phyloP scores from a whole-genome alignment of 2,888 invertebrate species.

The Ochropacha duplaris region DNA sequence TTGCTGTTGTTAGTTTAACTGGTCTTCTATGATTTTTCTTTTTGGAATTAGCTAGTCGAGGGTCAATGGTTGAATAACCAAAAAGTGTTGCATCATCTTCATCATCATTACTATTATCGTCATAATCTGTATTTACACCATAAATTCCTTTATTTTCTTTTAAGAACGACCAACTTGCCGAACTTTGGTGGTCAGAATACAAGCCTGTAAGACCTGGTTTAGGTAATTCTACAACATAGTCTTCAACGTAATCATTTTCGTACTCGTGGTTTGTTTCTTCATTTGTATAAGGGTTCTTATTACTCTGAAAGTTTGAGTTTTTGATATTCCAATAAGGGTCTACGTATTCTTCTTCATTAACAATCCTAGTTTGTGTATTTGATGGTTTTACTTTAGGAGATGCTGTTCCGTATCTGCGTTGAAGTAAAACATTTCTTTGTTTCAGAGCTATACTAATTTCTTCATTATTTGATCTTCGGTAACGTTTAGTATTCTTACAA shows the following conservation, averaged over 20 bases:
- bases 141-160: constrained; percentile 42
- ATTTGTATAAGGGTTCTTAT: constrained; percentile 22
- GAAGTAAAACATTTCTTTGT: constrained; percentile 58
- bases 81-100: constrained; percentile 43
- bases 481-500: constrained; percentile 16
- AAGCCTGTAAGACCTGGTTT: constrained; percentile 66
- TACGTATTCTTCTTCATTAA: constrained; percentile 51
- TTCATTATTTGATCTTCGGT: constrained; percentile 41
- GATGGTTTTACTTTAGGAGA: constrained; percentile 29
- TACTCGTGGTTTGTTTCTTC: constrained; percentile 40
- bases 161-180: constrained; percentile 41
- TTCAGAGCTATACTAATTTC: constrained; percentile 38
- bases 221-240: constrained; percentile 64
- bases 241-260: constrained; percentile 49
- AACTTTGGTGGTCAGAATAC: constrained; percentile 59
- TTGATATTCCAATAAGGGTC: constrained; percentile 77
- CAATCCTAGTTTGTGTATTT: constrained; percentile 38
- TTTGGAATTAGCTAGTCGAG: constrained; percentile 53
- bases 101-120: constrained; percentile 39
- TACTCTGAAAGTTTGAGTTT: constrained; percentile 46
- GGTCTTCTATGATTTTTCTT: constrained; percentile 36
- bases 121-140: constrained; percentile 26
- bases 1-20: constrained; percentile 38
- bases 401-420: constrained; percentile 40
- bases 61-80: constrained; percentile 68